phyloP scores from a whole-genome alignment of 2,888 invertebrate genomes.

The Mythimna loreyi region DNA sequence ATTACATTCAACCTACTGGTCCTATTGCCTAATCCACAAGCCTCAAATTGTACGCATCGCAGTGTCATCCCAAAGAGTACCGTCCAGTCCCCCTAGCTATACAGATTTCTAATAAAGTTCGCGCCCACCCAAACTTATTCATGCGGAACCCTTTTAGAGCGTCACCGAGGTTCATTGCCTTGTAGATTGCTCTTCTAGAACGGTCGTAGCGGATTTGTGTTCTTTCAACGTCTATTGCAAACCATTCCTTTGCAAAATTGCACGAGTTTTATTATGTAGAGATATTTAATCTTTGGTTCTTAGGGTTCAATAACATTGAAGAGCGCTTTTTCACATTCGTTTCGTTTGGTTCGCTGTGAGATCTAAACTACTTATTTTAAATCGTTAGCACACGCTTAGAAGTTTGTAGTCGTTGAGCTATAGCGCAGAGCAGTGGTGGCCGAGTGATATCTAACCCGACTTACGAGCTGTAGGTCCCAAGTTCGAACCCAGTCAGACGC shows the following conservation, averaged over 20 bases:
- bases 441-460: too few species aligned
- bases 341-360: not conserved
- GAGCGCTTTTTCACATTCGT: not conserved
- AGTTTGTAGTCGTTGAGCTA: too few species aligned
- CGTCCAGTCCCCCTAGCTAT: constrained; percentile 18
- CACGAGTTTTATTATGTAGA: constrained; percentile 9
- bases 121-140: constrained; percentile 47
- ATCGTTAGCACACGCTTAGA: too few species aligned
- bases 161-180: constrained; percentile 50
- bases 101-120: constrained; percentile 49
- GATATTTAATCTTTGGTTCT: not conserved
- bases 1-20: constrained; percentile 2
- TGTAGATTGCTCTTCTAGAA: constrained; percentile 54
- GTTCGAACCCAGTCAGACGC: too few species aligned
- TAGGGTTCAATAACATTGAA: not conserved
- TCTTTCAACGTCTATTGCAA: constrained; percentile 38
- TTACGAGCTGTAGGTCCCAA: too few species aligned
- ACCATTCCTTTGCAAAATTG: constrained; percentile 18
- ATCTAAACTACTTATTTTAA: too few species aligned
- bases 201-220: constrained; percentile 46
- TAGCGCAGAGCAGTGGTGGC: too few species aligned
- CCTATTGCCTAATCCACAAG: not conserved
- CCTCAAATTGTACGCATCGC: constrained; percentile 4
- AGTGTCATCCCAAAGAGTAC: constrained; percentile 23
- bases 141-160: constrained; percentile 54